Evolutionary conservation across 1,140 invertebrate species (phyloP), one percentile per base, ranked within the genome.

Genomic region (Brachionus rotundiformis): DNA sequence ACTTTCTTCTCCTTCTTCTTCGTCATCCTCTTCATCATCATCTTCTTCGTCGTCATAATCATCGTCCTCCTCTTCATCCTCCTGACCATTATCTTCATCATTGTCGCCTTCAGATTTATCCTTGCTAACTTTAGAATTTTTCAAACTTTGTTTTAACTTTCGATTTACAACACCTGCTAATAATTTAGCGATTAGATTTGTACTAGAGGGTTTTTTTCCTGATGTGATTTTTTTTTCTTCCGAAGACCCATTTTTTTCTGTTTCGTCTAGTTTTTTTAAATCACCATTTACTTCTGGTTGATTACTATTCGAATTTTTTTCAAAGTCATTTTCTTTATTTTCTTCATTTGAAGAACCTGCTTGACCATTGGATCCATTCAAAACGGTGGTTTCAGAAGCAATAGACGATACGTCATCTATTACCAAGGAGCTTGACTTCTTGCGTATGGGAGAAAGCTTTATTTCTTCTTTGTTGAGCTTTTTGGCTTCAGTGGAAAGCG

Each of bases 381-480:
- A 44, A 25, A 73, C 23, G 44, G 68, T 73, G 19, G 16, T 73
- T 1, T 73, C 68, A 3, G 68, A 73, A 3, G 68, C 39, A 44
- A 73, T 73, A 27, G 68, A 73, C 11, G 68, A 73, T 2, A 73
- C 39, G 36, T 73, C 68, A 44, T 73, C 68, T 25, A 73, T 73
- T 44, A 73, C 16, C 19, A 73, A 44, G 13, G 68, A 73, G 31
- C 7, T 39, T 0, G 76, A 59, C 16, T 79, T 79, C 41, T 79
- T 79, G 47, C 68, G 68, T 25, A 79, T 79, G 47, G 76, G 76
- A 3, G 76, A 79, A 6, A 79, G 27, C 33, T 79, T 79, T n/a
- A 79, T 59, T 54, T 79, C 76, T 11, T 54, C 76, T 39, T 79
- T 79, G 47, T 29, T 63, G 0, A 79, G 4, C 36, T 79, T 79